A percentile compares a stretch with the other conserved stretches of the same genome.
phyloP scores from a whole-genome alignment of 2,888 invertebrate species.

The Ctenicera cuprea region DNA sequence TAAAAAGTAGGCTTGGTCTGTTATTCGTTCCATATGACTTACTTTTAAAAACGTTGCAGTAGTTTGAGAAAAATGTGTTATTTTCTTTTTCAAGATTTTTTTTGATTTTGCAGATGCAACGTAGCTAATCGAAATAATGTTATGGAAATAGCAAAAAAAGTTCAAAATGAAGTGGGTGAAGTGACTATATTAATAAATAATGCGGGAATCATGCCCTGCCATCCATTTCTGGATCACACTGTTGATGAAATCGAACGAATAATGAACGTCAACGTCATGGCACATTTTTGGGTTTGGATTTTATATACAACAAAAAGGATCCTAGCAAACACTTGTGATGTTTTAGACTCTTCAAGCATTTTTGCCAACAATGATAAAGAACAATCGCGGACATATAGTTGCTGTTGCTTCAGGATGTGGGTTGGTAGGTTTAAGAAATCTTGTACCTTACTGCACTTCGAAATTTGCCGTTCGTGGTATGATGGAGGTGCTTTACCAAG shows the following conservation, averaged over 20 bases:
- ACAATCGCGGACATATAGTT: slow-evolving; percentile 86
- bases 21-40: no score
- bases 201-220: slow-evolving; percentile 91
- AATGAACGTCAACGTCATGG: slow-evolving; percentile 85
- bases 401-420: slow-evolving; percentile 87
- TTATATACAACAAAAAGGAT: background rate
- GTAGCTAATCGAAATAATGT: slow-evolving; percentile 84
- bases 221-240: slow-evolving; percentile 79
- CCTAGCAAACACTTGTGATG: background rate
- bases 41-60: no score
- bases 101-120: slow-evolving; percentile 78
- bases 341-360: slow-evolving; percentile 82
- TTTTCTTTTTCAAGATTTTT: background rate
- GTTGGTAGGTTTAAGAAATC: slow-evolving; percentile 81
- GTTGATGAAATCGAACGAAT: slow-evolving; percentile 81
- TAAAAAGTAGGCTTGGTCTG: no score
- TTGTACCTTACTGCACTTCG: slow-evolving; percentile 89
- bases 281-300: slow-evolving; percentile 86
- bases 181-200: slow-evolving; percentile 89
- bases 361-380: slow-evolving; percentile 84
- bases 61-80: no score
- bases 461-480: slow-evolving; percentile 90
- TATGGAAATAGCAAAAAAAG: slow-evolving; percentile 77
- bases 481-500: slow-evolving; percentile 89
- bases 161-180: slow-evolving; percentile 83